Evolutionary conservation across 2,888 invertebrate species (phyloP), one percentile per base, ranked within the genome.

Genomic region (Rhaphigaster nebulosa): DNA sequence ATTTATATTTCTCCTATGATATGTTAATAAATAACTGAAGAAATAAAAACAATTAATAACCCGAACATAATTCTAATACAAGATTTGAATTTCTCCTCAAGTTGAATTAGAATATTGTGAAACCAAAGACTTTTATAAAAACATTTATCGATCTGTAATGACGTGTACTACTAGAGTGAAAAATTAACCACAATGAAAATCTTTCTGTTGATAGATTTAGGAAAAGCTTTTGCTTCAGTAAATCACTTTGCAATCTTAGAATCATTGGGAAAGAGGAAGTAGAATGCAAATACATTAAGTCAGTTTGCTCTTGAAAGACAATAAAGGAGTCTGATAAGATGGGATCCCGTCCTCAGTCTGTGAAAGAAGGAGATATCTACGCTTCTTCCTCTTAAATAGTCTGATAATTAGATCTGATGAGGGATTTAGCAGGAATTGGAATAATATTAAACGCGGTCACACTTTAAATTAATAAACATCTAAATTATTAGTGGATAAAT

Each of bases 201-300:
- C 45, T 10, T 52, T 34, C 29, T 5, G 34, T 76, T 76, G 6
- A 76, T 76, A 76, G 34, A 76, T 38, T 76, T 76, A 76, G 38
- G 20, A 38, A 76, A 20, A 76, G 70, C 20, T 20, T 34, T 38
- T 20, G 70, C 18, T 76, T 76, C 70, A 23, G 70, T 76, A 76
- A 76, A 76, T 38, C 70, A 38, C 34, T 76, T 20, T 76, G 70
- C 70, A 65, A 65, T 65, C 65, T 65, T 15, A 29, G 65, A 1
- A 6, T 76, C 70, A 76, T 76, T 23, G 70, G 20, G 20, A 38
- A 76, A 38, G 38, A 76, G 38, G 38, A 38, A 76, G 70, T 76
- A 76, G 70, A 76, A 76, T 3, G 38, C 20, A 76, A 76, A 76
- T 29, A 76, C 70, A 76, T 76, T 76, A 76, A 76, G 70, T 76